phyloP scores from a whole-genome alignment of 2,797 vertebrate genomes.

The Australoheros facetus region DNA sequence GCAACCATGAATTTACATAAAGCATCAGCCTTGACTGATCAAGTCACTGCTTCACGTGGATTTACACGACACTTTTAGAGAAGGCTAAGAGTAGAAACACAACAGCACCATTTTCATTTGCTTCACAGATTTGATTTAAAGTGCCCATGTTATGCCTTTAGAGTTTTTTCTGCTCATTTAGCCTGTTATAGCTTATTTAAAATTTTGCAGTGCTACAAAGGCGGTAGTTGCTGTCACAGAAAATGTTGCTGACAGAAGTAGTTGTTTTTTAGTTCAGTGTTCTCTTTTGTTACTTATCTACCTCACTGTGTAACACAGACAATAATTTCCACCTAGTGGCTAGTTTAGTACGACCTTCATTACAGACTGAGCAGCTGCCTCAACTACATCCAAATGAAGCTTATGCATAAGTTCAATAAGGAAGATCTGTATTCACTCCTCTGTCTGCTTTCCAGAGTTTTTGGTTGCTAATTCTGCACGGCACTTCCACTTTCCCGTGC shows the following conservation, averaged over 20 bases:
- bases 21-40: not conserved
- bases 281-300: not conserved
- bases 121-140: not conserved
- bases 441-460: too few species aligned
- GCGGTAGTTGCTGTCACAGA: too few species aligned
- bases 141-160: too few species aligned
- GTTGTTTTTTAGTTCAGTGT: too few species aligned
- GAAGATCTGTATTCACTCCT: too few species aligned
- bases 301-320: not conserved
- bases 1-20: not conserved
- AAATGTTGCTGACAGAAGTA: too few species aligned
- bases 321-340: not conserved
- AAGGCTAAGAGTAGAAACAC: not conserved
- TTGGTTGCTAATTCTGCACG: too few species aligned
- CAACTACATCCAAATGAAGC: not conserved
- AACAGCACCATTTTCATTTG: rapidly evolving
- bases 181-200: too few species aligned
- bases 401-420: too few species aligned
- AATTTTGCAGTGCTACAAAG: too few species aligned
- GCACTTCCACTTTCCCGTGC: too few species aligned
- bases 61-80: not conserved
- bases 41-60: not conserved
- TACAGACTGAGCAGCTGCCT: not conserved
- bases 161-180: not conserved
- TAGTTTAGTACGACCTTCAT: not conserved